These are phyloP conservation scores for Myiagra hebetior DNA, from an alignment of 2,113 vertebrate species.

Conservation along the genomic window DNA sequence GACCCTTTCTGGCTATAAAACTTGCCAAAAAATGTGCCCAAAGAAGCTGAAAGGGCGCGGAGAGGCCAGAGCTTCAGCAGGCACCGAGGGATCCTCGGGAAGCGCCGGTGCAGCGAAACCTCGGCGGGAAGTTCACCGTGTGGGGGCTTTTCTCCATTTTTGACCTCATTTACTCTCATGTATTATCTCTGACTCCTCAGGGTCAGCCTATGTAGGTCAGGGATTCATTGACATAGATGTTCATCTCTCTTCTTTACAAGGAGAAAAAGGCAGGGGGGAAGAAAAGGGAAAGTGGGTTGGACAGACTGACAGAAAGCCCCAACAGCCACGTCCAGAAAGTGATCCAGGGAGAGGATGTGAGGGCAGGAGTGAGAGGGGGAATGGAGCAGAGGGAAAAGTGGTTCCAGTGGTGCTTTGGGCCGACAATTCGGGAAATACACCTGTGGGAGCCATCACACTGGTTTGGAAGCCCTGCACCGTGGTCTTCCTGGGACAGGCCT, in stretches of 20 bases:
- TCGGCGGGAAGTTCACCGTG: background rate
- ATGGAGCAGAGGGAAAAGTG: background rate
- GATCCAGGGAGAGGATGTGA: background rate
- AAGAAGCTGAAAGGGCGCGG: background rate
- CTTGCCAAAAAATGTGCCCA: background rate
- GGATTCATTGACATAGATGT: conserved; percentile 62
- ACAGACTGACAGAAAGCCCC: background rate
- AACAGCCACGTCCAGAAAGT: background rate
- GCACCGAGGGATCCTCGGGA: background rate
- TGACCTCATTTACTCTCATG: conserved; percentile 49
- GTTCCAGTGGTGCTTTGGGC: background rate
- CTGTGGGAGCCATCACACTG: rapidly evolving
- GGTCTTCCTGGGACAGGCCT: background rate
- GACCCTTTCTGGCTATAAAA: background rate
- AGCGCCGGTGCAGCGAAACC: background rate
- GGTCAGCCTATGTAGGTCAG: conserved; percentile 68
- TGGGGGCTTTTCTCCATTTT: conserved; percentile 28
- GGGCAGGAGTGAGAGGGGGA: background rate
- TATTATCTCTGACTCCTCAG: conserved; percentile 62
- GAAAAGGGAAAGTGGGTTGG: conserved; percentile 42
- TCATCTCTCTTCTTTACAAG: conserved; percentile 32
- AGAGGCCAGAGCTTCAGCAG: background rate
- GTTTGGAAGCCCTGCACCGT: background rate
- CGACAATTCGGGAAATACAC: background rate
- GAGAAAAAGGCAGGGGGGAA: background rate